Conservation (phyloP, 1,140 invertebrate species). For the Leptonema lineaticorne region DNA sequence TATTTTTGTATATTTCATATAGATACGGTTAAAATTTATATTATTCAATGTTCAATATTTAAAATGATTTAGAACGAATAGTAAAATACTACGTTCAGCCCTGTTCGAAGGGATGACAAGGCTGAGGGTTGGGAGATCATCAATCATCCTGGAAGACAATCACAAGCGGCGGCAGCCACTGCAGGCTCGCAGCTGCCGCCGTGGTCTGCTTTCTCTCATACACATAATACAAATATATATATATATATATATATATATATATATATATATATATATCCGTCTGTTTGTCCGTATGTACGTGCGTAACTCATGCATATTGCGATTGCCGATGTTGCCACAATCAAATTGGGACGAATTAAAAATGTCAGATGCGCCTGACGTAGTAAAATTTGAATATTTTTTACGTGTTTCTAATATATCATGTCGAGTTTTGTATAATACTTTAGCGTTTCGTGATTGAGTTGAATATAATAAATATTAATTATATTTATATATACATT, state of each 20-base stretch:
- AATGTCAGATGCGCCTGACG: background rate
- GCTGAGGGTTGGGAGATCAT: conserved; percentile 37
- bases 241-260: background rate
- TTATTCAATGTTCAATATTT: too few relatives aligned
- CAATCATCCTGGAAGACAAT: conserved; percentile 42
- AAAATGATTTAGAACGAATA: too few relatives aligned
- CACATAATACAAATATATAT: background rate
- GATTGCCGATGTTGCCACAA: background rate
- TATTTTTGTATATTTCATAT: too few relatives aligned
- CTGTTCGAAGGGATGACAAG: conserved; percentile 21
- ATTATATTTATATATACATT: too few relatives aligned
- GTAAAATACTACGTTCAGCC: too few relatives aligned
- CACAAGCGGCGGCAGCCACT: conserved; percentile 35
- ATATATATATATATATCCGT: background rate
- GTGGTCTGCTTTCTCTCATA: conserved; percentile 16
- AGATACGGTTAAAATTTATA: too few relatives aligned
- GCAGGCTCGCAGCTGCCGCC: conserved; percentile 38
- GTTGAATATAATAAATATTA: too few relatives aligned
- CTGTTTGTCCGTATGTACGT: background rate
- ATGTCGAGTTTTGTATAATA: too few relatives aligned
- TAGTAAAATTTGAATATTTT: background rate
- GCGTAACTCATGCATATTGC: too few relatives aligned
- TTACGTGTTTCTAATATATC: background rate
- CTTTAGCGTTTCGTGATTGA: too few relatives aligned
- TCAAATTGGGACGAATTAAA: background rate